These are phyloP conservation scores for Lumbricus terrestris DNA, from an alignment of 2,888 invertebrate genomes.

Conservation along the genomic window DNA sequence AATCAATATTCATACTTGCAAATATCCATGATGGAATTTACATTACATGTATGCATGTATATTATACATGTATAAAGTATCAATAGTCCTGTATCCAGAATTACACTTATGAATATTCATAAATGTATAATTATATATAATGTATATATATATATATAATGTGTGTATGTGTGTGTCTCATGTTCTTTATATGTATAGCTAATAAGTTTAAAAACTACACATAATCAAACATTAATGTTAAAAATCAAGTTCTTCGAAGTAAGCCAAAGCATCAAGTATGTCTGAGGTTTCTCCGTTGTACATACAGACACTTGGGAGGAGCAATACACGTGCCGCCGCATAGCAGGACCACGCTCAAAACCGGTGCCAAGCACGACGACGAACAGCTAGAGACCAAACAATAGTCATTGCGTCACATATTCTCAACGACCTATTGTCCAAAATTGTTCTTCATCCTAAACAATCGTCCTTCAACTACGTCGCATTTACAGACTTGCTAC, in stretches of 20 bases:
- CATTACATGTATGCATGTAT: too few species aligned
- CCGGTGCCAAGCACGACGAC: neutral
- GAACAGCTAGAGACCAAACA: neutral
- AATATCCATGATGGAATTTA: neutral
- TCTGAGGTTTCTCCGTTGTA: constrained; percentile 13
- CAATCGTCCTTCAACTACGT: neutral
- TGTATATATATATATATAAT: too few species aligned
- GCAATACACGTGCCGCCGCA: neutral
- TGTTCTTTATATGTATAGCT: neutral
- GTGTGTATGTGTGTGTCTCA: neutral
- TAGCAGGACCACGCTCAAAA: neutral
- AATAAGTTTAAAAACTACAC: neutral
- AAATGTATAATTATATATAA: neutral
- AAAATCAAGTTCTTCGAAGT: neutral
- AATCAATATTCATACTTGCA: neutral
- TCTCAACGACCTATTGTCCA: neutral
- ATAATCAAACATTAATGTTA: neutral
- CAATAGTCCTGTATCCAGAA: neutral
- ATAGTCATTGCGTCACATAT: neutral
- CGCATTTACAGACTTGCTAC: neutral
- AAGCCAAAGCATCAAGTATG: neutral
- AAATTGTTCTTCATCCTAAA: neutral
- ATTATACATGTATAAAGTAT: neutral
- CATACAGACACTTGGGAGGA: neutral
- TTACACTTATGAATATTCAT: neutral